These are phyloP conservation scores for Tetragnatha versicolor DNA, from an alignment of 1,140 invertebrate species.

Conservation along the genomic window DNA sequence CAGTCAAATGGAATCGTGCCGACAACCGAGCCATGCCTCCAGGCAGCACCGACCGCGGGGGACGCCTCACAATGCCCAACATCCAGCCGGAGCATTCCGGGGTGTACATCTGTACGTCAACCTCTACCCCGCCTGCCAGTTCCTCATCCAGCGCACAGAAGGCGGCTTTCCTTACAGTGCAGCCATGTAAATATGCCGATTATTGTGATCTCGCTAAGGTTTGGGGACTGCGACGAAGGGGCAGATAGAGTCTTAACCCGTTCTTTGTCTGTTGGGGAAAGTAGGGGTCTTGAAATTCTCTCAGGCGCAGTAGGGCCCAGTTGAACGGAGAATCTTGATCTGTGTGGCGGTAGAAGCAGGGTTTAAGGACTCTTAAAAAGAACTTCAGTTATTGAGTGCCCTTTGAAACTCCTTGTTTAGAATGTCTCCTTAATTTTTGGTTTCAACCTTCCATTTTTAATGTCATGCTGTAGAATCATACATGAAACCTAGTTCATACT, in stretches of 20 bases:
- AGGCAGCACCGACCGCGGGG: slow-evolving; percentile 74
- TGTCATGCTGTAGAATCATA: too few relatives aligned
- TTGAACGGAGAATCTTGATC: too few relatives aligned
- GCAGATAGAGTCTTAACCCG: slow-evolving; percentile 46
- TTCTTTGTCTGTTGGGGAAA: too few relatives aligned
- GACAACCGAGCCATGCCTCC: slow-evolving; percentile 75
- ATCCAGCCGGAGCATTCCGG: slow-evolving; percentile 80
- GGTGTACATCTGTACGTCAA: slow-evolving; percentile 81
- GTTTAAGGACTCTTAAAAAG: too few relatives aligned
- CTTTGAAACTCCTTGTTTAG: too few relatives aligned
- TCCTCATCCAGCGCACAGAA: slow-evolving; percentile 60
- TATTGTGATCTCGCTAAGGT: slow-evolving; percentile 53
- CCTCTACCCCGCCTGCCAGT: slow-evolving; percentile 71
- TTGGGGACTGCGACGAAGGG: slow-evolving; percentile 35
- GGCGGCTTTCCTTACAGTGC: slow-evolving; percentile 74
- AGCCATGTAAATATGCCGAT: slow-evolving; percentile 73
- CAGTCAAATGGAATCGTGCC: slow-evolving; percentile 78
- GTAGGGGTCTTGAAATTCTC: too few relatives aligned
- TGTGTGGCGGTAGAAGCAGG: too few relatives aligned
- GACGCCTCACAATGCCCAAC: slow-evolving; percentile 84
- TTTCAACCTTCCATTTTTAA: too few relatives aligned
- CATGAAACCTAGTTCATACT: too few relatives aligned
- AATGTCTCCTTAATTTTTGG: too few relatives aligned
- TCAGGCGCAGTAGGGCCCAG: too few relatives aligned
- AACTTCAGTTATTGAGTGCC: too few relatives aligned